A percentile compares a stretch with the other conserved stretches of the same genome.
phyloP scores from a whole-genome alignment of 2,888 invertebrate species.

The Eledona agricola region DNA sequence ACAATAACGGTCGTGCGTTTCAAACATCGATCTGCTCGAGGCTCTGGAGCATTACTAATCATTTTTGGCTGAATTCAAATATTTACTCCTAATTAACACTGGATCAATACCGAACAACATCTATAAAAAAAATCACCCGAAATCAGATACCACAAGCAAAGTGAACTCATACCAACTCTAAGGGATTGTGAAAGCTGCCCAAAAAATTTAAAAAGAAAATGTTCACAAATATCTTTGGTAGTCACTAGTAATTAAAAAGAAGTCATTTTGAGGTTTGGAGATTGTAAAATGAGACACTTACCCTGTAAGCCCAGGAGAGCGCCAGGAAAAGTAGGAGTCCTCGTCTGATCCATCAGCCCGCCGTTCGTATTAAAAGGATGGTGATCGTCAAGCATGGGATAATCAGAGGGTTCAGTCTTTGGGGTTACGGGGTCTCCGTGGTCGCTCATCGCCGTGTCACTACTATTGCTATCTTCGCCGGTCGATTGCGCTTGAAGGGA shows the following conservation, averaged over 20 bases:
- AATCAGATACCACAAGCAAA: no score
- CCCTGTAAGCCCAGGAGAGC: conserved; percentile 84
- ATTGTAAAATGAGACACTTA: no score
- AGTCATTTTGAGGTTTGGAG: no score
- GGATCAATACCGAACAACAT: no score
- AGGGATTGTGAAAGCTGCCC: no score
- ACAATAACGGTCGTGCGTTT: conserved; percentile 22
- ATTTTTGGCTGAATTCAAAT: conserved; percentile 27
- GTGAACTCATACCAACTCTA: no score
- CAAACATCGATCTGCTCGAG: conserved; percentile 12
- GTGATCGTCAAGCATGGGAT: conserved; percentile 71
- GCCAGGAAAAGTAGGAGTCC: conserved; percentile 80
- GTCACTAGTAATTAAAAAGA: no score
- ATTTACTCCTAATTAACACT: conserved; percentile 31
- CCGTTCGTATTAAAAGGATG: conserved; percentile 70
- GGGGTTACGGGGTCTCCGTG: conserved; percentile 73
- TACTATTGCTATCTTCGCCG: conserved; percentile 85
- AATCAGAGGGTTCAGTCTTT: conserved; percentile 79
- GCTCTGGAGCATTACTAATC: conserved; percentile 28
- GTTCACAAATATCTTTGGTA: no score
- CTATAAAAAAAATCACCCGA: conserved; percentile 27
- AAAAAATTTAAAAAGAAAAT: no score
- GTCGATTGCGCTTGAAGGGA: conserved; percentile 74
- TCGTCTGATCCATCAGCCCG: conserved; percentile 70
- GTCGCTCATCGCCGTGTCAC: conserved; percentile 81